These are phyloP conservation scores for Euphonia xanthogaster DNA, from an alignment of 2,797 vertebrate species.

Conservation along the genomic window DNA sequence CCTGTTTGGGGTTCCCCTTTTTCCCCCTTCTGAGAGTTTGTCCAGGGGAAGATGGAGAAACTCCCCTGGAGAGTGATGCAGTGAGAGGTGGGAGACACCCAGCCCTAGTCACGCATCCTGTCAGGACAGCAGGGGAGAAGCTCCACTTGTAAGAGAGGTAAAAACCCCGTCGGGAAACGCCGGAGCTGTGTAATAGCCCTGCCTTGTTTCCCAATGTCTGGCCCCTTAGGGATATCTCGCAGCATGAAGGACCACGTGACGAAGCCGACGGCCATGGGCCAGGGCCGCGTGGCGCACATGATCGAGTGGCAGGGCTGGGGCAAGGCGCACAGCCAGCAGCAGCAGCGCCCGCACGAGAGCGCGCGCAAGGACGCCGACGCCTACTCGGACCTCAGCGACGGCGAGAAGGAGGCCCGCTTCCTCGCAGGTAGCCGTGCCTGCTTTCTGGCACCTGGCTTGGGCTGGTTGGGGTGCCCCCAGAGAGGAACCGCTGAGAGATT, in stretches of 20 bases:
- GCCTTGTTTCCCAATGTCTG: slow-evolving; percentile 59
- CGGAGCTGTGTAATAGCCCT: slow-evolving; percentile 51
- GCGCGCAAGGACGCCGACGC: slow-evolving; percentile 89
- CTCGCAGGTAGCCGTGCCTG: slow-evolving; percentile 83
- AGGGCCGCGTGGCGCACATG: slow-evolving; percentile 97
- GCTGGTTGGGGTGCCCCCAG: neutral
- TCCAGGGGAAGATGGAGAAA: neutral
- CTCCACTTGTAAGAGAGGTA: neutral
- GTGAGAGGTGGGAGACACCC: neutral
- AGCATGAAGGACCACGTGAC: slow-evolving; percentile 98
- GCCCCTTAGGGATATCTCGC: slow-evolving; percentile 85
- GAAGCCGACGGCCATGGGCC: slow-evolving; percentile 95
- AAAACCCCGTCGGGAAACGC: neutral
- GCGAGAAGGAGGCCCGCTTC: slow-evolving; percentile 97
- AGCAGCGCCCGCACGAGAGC: slow-evolving; percentile 78
- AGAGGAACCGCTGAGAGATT: neutral
- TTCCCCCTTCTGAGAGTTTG: neutral
- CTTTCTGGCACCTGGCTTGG: neutral
- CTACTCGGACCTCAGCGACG: slow-evolving; percentile 96
- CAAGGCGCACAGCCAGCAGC: slow-evolving; percentile 79
- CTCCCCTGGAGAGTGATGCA: neutral
- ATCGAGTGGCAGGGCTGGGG: slow-evolving; percentile 99
- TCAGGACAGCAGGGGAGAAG: neutral
- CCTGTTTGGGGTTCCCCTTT: neutral
- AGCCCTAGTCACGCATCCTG: neutral